Conservation (phyloP, 2,888 invertebrate species). For the Lepidocyrtoides sp. region DNA sequence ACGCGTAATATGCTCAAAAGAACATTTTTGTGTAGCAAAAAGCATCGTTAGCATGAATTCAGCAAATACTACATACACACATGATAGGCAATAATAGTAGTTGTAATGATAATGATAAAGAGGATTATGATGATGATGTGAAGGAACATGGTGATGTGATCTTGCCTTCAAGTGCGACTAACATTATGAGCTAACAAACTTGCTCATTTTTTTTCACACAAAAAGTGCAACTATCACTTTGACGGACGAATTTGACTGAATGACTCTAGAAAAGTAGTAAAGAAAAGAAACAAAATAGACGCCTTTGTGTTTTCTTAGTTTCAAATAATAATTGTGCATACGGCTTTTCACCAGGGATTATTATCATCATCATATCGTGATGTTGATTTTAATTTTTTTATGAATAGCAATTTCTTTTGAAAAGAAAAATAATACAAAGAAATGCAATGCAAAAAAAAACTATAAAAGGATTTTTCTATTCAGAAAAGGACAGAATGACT, state of each 20-base stretch:
- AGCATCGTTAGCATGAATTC: slow-evolving; percentile 70
- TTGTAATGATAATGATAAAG: slow-evolving; percentile 54
- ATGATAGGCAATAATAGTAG: slow-evolving; percentile 19
- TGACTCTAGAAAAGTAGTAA: slow-evolving; percentile 33
- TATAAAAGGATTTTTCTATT: slow-evolving; percentile 15
- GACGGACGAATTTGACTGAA: slow-evolving; percentile 43
- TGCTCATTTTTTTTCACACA: slow-evolving; percentile 56
- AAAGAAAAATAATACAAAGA: slow-evolving; percentile 31
- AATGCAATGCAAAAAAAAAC: too few relatives aligned
- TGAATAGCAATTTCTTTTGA: slow-evolving; percentile 45
- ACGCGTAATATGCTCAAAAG: slow-evolving; percentile 64
- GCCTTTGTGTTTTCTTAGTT: not conserved
- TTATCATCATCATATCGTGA: not conserved
- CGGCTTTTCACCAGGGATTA: slow-evolving; percentile 8
- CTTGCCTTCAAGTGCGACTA: slow-evolving; percentile 58
- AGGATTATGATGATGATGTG: slow-evolving; percentile 22
- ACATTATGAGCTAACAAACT: slow-evolving; percentile 60
- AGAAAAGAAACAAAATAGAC: not conserved
- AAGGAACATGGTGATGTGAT: slow-evolving; percentile 27
- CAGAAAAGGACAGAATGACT: slow-evolving; percentile 1
- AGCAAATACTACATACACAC: slow-evolving; percentile 59
- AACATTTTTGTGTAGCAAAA: slow-evolving; percentile 53
- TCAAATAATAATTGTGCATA: not conserved
- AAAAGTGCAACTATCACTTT: not conserved
- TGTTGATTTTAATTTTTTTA: slow-evolving; percentile 8